Base-by-base conservation (phyloP, 2,888 invertebrate species). In the Acronicta leporina region DNA sequence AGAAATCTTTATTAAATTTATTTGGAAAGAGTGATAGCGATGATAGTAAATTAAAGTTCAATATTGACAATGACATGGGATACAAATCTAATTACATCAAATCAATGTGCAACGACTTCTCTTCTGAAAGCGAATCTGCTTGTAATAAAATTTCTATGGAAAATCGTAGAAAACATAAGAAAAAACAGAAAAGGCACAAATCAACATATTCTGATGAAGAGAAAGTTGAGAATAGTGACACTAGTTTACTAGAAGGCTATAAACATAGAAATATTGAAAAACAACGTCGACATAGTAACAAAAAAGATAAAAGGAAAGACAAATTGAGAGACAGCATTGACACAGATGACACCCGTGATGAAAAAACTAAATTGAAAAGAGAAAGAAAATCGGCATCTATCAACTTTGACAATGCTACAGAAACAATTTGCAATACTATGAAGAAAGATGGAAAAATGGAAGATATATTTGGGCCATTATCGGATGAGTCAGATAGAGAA, bases 391-490 rank as follows among this genome's bases (percentile, higher is more conserved):
- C 81, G 5, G 79, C 85, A 1, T 84, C 81, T 63, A 73, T 74
- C 35, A 83, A 79, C 15, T 86, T 85, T 73, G 93, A 92, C 51
- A 75, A 80, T 46, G 55, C 74, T 11, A 65, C 81, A 38, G 94
- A 94, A 44, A 71, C 77, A n/a, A 60, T 83, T 57, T 75, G 85
- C 20, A 90, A 81, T 72, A 86, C 81, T 54, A 81, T 88, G 0
- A 96, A 96, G 77, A 96, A 97, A 65, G 97, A 97, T 74, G 97
- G 96, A 27, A 97, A 97, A 89, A 97, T 98, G 97, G 97, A 98
- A 87, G 97, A 97, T 76, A 98, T 98, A 65, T 98, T 98, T 89
- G 98, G 98, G 0, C 97, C 97, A 11, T 93, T 98, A 63, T 97
- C 98, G 0, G 98, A 97, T 80, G 97, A 98, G 42, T 95, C 94